Evolutionary conservation across 35 echinoderm and acorn worm genomes (phyloP), one percentile per base, ranked within the genome.

Genomic region (Patiria miniata): DNA sequence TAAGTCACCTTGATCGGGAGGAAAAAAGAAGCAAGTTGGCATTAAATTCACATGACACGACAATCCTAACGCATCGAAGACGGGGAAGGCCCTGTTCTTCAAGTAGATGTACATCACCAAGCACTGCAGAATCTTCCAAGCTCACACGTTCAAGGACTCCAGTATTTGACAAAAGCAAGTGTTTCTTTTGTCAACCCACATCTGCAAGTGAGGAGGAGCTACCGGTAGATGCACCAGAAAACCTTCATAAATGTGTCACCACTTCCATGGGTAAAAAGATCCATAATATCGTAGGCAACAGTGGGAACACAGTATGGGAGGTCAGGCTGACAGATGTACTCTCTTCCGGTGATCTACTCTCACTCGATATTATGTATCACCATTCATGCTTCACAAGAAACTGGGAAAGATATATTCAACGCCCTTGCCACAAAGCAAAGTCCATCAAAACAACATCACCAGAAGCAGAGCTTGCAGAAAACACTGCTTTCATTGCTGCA

Each of bases 391-490:
- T 61, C 54, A 84, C 82, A 7, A 84, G 26, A 28, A 84, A 84
- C 56, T 84, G 54, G 82, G 53, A 61, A 84, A 84, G 61, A 55
- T 60, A 29, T 84, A 34, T 84, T 18, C 82, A 84, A 34, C 39
- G 81, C 19, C 42, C 81, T 19, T 19, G 39, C 56, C 50, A 55
- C 37, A 84, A 61, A 39, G 37, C 36, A 36, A 84, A 61, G 14
- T 33, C 22, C 14, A 36, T 29, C 9, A 34, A 61, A 38, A 77
- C n/a, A n/a, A 58, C 52, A 28, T 17, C 15, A 84, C 32, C 30
- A 30, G 0, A 10, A 34, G 37, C 56, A 29, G 8, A 60, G 22
- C 57, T 14, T 61, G 32, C 12, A 61, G 6, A 84, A 9, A 84
- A 16, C 28, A 36, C 40, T 40, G 32, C 54, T 61, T 85, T 37